Base-by-base conservation (phyloP, 2,113 vertebrate species). In the Nestor notabilis region DNA sequence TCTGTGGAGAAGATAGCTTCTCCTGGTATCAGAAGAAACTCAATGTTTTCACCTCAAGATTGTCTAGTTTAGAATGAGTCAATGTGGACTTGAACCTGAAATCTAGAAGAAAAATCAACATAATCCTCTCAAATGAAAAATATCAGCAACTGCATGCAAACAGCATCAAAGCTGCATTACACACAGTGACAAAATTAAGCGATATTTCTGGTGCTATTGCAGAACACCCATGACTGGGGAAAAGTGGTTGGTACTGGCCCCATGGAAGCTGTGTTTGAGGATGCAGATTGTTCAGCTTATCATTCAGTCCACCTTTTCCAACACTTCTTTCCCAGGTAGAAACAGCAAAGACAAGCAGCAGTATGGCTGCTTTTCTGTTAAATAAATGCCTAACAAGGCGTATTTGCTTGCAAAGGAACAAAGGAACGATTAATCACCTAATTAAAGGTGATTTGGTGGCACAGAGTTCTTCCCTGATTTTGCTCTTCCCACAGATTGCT, bases 141-240 rank as follows among this genome's bases (percentile, higher is more conserved):
- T 11, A 11, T 58, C 33, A 14, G 14, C 35, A 46, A 31, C 56
- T 9, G 4, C 64, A 18, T 2, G 41, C 64, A 55, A 74, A 50
- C 7, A 64, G 29, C 31, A 35, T 15, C 43, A 68, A 0, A 1
- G 2, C 55, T 84, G 61, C 8, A 0, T 13, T 21, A 28, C 4
- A 31, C 55, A 15, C 50, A 43, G 29, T 13, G n/a, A 27, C 19
- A 43, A 49, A 68, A 5, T 31, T 27, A 41, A 29, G 23, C 4
- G 1, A 29, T 11, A 5, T 25, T 58, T 64, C 64, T 60, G 72
- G 17, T 56, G 63, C 41, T 63, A 0, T 29, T 66, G 49, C 52
- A 37, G 23, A 41, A 35, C 23, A 35, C 9, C 28, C 10, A 0
- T 20, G 28, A 17, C 21, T 18, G 11, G 39, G 49, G 35, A 71